Evolutionary conservation across 2,113 vertebrate genomes (phyloP), one percentile per base, ranked within the genome.

Genomic region (Rousettus leschenaultii): DNA sequence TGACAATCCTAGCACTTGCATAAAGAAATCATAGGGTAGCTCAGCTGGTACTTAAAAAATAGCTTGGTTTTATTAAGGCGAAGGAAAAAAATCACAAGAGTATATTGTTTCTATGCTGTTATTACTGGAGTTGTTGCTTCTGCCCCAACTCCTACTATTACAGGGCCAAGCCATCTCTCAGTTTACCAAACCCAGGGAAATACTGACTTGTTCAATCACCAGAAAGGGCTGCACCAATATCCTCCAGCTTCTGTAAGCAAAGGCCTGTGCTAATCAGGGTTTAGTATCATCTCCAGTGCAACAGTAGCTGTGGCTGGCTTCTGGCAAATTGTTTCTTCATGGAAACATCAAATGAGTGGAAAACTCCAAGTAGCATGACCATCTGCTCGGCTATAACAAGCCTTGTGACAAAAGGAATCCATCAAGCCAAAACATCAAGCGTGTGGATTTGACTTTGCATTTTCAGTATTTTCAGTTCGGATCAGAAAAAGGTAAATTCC

Each of bases 281-380:
- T 88, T 28, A 73, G 75, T 5, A 92, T 88, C 96, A 61, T 74
- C 43, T 88, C 85, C 66, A 61, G 68, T 1, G 38, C 86, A 84
- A 63, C 28, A 33, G 63, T 28, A 84, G 80, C 77, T 70, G 59
- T 35, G 92, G 86, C 79, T 89, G 89, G 90, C 85, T 95, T 93
- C 94, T 79, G 84, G 95, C 45, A 83, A 86, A 96, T 21, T 6
- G 43, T 79, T 95, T 96, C 94, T 94, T 98, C 94, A 86, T 55
- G 92, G 85, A 95, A 70, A 95, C 83, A 91, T 78, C 59, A 95
- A 85, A 63, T 65, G 78, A 96, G 74, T 91, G 96, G 86, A 66
- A 94, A 95, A 68, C 93, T 94, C 87, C 94, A 93, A 96, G 77
- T 10, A 90, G 53, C 77, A 16, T 5, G 35, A 91, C 68, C 85